Evolutionary conservation across 1,140 invertebrate genomes (phyloP), one percentile per base, ranked within the genome.

Genomic region (Hylaeus anthracinus): DNA sequence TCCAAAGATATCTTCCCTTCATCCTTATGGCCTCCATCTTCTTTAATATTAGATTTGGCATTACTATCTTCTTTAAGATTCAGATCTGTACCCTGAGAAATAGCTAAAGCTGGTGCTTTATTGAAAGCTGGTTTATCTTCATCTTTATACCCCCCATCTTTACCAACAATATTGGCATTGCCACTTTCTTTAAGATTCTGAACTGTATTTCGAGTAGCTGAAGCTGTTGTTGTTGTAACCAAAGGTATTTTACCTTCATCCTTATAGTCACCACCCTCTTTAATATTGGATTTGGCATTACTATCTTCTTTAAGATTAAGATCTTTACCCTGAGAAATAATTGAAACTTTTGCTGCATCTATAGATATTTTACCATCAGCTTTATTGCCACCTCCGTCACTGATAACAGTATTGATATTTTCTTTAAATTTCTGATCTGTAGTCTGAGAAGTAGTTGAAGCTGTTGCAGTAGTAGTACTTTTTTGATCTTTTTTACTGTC

Each of bases 321-420:
- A 69, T 53, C 5, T 14, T 9, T 12, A 69, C 73, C 63, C 66
- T 73, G 63, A 26, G 12, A 53, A 55, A 26, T 45, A 66, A 39
- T 10, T 26, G 74, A 64, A 51, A 2, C 51, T 51, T 6, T 9
- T 51, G 51, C 26, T 26, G 26, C 26, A 26, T 26, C 26, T 26
- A 26, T 26, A 26, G 26, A 26, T 26, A 26, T 26, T 26, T 26
- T 26, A 26, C 26, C 26, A 26, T 26, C 26, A 26, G 26, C 26
- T 26, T 26, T 26, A 26, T 26, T 3, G 5, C 43, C 5, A 45
- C 26, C 26, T 26, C 26, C 10, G 5, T 51, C 10, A 51, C 6
- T 51, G 9, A 9, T 51, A 41, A 61, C 12, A 82, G 5, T 48
- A 37, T n/a, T 26, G 48, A 9, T 37, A 69, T 55, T 51, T 53